Conservation (phyloP, 2,797 vertebrate species). For the Anniella stebbinsi region DNA sequence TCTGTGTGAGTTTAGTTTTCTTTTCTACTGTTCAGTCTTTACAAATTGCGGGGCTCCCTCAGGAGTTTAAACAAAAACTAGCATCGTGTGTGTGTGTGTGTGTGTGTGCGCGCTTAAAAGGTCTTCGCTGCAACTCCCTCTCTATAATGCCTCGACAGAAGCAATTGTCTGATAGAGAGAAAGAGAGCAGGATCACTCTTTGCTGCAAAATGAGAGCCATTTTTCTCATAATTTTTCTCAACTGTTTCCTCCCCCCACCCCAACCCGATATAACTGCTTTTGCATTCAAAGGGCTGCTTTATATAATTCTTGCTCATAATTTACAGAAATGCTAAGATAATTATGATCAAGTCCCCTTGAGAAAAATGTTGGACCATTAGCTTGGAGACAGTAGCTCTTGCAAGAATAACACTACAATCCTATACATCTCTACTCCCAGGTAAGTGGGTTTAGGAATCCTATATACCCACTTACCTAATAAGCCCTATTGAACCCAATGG, state of each 20-base stretch:
- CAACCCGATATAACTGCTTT: neutral
- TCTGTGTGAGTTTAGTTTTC: neutral
- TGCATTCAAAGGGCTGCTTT: neutral
- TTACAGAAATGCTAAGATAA: conserved; percentile 4
- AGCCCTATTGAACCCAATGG: neutral
- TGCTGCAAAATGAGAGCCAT: conserved; percentile 6
- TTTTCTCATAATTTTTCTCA: neutral
- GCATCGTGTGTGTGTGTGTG: no score
- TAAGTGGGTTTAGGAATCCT: no score
- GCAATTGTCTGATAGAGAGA: neutral
- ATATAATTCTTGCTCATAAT: neutral
- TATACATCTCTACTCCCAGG: no score
- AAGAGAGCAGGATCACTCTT: neutral
- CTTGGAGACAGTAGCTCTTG: neutral
- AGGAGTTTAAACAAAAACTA: conserved; percentile 11
- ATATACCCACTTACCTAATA: neutral
- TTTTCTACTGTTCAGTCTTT: neutral
- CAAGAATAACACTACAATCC: neutral
- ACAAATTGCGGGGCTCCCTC: conserved; percentile 24
- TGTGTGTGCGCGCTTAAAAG: no score
- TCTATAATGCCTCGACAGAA: neutral
- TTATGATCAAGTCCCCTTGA: neutral
- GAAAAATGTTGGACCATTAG: neutral
- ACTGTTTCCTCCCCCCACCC: neutral
- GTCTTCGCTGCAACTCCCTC: neutral